Percentiles rank a stretch among this genome's conserved stretches.
Conservation (phyloP, 2,113 vertebrate genomes). For the Caloenas nicobarica region DNA sequence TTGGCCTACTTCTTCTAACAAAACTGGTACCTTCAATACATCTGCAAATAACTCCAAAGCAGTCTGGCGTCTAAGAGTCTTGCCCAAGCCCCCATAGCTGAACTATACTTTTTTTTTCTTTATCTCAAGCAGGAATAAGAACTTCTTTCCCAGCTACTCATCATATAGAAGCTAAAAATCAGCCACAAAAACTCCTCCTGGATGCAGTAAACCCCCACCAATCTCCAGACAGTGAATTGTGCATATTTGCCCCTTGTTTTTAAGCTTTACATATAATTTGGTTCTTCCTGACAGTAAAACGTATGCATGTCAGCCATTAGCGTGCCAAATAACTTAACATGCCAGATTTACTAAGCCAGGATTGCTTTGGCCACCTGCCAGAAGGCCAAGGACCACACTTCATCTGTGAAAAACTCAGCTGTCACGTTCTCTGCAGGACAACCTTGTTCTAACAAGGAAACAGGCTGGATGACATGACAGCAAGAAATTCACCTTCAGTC, state of each 20-base stretch:
- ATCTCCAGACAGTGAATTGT: background rate
- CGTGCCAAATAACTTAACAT: background rate
- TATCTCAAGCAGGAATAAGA: background rate
- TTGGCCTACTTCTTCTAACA: background rate
- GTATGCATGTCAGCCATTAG: background rate
- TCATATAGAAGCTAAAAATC: background rate
- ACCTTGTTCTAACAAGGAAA: background rate
- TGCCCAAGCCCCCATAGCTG: background rate
- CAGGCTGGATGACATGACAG: background rate
- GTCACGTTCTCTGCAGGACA: fast-evolving
- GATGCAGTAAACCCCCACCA: background rate
- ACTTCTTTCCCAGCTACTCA: background rate
- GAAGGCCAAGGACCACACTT: background rate
- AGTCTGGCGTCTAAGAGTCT: background rate
- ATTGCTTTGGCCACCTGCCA: background rate
- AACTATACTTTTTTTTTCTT: background rate
- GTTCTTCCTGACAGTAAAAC: background rate
- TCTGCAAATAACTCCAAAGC: background rate
- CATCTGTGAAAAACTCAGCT: background rate
- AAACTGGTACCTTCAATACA: background rate
- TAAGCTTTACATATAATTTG: background rate
- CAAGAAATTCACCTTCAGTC: background rate
- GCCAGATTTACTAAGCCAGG: background rate
- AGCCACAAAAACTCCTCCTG: background rate
- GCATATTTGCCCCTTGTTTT: background rate